phyloP scores from a whole-genome alignment of 2,888 invertebrate species.

The Cephus runcator region DNA sequence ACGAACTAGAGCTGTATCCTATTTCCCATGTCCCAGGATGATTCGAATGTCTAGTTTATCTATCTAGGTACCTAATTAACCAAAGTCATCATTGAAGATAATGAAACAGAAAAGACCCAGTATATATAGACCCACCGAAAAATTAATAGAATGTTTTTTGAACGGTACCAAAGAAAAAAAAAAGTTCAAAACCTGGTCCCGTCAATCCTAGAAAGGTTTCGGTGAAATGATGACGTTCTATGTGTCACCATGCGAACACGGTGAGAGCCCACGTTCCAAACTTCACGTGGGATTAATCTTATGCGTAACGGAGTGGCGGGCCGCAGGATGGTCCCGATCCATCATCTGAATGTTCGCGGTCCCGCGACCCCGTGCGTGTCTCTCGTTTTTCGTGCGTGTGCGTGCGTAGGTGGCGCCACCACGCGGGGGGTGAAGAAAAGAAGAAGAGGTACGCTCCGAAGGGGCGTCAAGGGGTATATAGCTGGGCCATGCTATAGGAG shows the following conservation, averaged over 20 bases:
- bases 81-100: not conserved
- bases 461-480: not conserved
- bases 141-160: not conserved
- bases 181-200: not conserved
- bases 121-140: not conserved
- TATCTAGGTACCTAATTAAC: not conserved
- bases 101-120: not conserved
- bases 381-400: conserved; percentile 7
- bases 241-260: conserved; percentile 1
- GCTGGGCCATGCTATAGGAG: not conserved
- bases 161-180: not conserved
- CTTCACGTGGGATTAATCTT: conserved; percentile 13
- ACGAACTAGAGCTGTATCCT: not conserved
- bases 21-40: not conserved
- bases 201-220: not conserved
- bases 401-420: conserved; percentile 18
- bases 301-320: conserved; percentile 19
- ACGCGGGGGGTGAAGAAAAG: conserved; percentile 16
- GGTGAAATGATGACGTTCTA: conserved; percentile 1
- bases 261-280: conserved; percentile 6
- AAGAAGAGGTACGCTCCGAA: not conserved
- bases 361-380: conserved; percentile 8
- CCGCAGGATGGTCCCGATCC: conserved; percentile 12
- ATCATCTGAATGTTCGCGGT: conserved; percentile 13
- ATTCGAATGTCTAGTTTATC: not conserved